phyloP scores from a whole-genome alignment of 2,797 vertebrate species.

The Cyclura pinguis region DNA sequence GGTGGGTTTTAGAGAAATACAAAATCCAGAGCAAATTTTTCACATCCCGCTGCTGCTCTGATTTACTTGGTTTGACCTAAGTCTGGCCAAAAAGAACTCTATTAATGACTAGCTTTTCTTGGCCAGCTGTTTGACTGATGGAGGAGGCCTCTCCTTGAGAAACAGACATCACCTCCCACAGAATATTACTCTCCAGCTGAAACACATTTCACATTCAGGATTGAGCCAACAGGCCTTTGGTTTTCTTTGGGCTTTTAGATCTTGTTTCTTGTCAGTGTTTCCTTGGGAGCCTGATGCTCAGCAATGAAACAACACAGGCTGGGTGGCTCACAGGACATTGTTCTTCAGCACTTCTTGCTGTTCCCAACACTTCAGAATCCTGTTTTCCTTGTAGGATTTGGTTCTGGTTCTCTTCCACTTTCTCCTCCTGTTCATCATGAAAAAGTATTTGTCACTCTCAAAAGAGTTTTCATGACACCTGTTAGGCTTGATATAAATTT shows the following conservation, averaged over 20 bases:
- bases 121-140: conserved; percentile 40
- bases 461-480: neutral
- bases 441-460: neutral
- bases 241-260: neutral
- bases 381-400: too few species aligned
- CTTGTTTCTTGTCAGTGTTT: neutral
- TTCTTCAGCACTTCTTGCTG: too few species aligned
- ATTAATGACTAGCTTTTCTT: conserved; percentile 31
- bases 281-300: neutral
- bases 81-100: conserved; percentile 33
- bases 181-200: conserved; percentile 41
- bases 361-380: too few species aligned
- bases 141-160: conserved; percentile 56
- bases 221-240: neutral
- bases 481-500: neutral
- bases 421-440: neutral
- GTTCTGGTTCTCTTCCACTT: neutral
- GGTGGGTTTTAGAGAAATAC: too few species aligned
- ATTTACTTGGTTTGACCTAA: conserved; percentile 10
- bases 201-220: conserved; percentile 28
- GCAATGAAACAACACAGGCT: conserved; percentile 4
- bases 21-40: too few species aligned
- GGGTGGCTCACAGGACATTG: too few species aligned
- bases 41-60: neutral
- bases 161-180: conserved; percentile 24